Percentiles rank a stretch among this genome's conserved stretches.
Evolutionary conservation across 2,797 vertebrate genomes (phyloP).

Genomic region (Argyrosomus regius): DNA sequence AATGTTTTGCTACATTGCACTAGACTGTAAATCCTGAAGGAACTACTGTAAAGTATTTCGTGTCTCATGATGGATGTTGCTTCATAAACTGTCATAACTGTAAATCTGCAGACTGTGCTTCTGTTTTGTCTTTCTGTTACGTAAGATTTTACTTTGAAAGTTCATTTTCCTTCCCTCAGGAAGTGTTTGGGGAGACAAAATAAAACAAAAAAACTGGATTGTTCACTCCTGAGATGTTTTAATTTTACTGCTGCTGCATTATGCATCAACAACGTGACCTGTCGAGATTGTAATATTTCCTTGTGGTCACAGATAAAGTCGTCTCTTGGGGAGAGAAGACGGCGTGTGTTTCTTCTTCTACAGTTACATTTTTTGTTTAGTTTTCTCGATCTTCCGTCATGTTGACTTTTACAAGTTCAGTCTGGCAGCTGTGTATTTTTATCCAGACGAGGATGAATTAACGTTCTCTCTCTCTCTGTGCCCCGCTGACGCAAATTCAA

Average conservation of each 20-base stretch:
- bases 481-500: slow-evolving; percentile 8
- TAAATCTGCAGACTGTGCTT: background rate
- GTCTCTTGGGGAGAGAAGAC: too few species aligned
- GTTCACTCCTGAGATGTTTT: background rate
- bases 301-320: too few species aligned
- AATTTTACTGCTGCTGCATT: background rate
- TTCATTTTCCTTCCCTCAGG: background rate
- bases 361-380: background rate
- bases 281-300: background rate
- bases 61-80: background rate
- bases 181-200: background rate
- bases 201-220: too few species aligned
- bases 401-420: background rate
- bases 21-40: background rate
- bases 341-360: background rate
- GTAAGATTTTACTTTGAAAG: background rate
- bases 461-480: background rate
- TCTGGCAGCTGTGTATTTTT: background rate
- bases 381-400: background rate
- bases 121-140: background rate
- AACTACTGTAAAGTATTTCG: background rate
- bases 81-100: background rate
- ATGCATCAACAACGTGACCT: background rate
- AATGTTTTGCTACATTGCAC: background rate
- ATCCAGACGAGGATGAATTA: background rate